Evolutionary conservation across 2,888 invertebrate genomes (phyloP), one percentile per base, ranked within the genome.

Genomic region (Drosophila infuscata): DNA sequence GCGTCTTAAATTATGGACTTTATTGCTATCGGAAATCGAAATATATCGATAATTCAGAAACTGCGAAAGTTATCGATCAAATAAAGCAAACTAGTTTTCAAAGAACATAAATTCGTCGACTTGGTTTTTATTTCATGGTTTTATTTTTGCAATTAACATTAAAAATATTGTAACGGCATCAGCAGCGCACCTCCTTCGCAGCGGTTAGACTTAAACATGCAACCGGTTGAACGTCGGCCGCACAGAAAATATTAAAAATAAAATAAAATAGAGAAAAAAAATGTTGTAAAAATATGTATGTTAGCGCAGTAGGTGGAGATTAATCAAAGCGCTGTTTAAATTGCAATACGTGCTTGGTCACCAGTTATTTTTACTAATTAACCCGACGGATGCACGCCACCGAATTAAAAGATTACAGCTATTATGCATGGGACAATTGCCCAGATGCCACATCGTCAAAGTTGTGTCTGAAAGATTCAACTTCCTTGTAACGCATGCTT

Each of bases 291-390:
- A 38, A 38, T 33, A 49, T 54, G 12, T 52, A 56, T 43, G 61
- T 35, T 70, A 46, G 29, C 25, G 69, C 70, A 78, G 83, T 72
- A 87, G 83, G 76, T 83, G 84, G 76, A 87, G 82, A 84, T 81
- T 84, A 81, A 87, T 83, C 77, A 84, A 76, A 79, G 56, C 77
- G 80, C 82, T 82, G 75, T 82, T 84, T 77, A 80, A 83, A 79
- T 83, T 83, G 82, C 85, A 80, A 75, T 82, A 87, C 83, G 84
- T 87, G 88, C 82, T 83, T 66, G 84, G 84, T 84, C 76, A 83
- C 61, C 77, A 74, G 77, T 68, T 81, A 86, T 86, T 77, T 84
- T 69, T 51, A 70, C 83, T 79, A 83, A 87, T 84, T 87, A 84
- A 88, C 80, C 79, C 79, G 81, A 81, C 69, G 83, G 75, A 83